Percentiles rank a stretch among this genome's conserved stretches.
These are phyloP conservation scores for Neolamprologus fasciatus DNA, from an alignment of 2,113 vertebrate genomes.

Conservation along the genomic window DNA sequence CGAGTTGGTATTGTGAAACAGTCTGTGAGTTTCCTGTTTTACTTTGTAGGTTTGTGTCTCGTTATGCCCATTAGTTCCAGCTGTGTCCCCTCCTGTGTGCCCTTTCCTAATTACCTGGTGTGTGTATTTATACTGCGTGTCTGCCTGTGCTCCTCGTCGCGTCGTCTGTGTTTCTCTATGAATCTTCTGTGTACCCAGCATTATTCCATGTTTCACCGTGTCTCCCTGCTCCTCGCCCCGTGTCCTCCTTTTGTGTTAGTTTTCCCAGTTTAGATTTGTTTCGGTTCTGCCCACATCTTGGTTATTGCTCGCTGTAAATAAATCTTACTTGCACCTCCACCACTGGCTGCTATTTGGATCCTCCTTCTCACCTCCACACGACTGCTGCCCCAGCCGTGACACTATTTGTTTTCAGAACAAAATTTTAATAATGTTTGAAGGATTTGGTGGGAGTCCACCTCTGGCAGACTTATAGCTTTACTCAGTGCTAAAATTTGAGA, in stretches of 20 bases:
- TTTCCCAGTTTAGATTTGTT: neutral
- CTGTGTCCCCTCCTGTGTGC: neutral
- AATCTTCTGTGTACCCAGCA: neutral
- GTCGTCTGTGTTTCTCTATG: neutral
- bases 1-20: neutral
- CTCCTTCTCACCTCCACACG: neutral
- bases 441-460: neutral
- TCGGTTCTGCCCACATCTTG: neutral
- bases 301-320: neutral
- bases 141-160: fast-evolving
- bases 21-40: neutral
- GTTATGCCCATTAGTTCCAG: neutral
- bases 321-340: neutral
- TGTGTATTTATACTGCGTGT: neutral
- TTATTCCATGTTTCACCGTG: fast-evolving
- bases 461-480: neutral
- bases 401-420: neutral
- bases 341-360: neutral
- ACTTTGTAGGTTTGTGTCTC: neutral
- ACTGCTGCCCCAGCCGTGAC: neutral
- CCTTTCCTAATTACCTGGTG: neutral
- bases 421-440: neutral
- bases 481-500: neutral
- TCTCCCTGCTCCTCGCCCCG: neutral
- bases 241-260: neutral